Conservation (phyloP, 2,797 vertebrate species). For the Sternarchorhynchus goeldii region DNA sequence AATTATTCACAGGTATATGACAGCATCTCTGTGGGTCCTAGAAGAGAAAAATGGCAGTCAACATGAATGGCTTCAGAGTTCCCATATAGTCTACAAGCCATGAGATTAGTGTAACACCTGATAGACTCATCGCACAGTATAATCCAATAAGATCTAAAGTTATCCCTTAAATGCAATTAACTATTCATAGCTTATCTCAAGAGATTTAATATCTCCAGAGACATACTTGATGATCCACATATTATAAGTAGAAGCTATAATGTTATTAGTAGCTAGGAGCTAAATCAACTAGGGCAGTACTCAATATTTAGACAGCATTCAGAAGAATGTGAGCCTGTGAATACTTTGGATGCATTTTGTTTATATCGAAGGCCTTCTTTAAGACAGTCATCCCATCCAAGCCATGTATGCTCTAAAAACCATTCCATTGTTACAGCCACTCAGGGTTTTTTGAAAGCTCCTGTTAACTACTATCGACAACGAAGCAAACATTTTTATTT, state of each 20-base stretch:
- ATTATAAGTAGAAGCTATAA: not conserved
- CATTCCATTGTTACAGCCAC: not conserved
- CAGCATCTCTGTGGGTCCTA: not conserved
- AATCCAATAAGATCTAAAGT: slow-evolving; percentile 18
- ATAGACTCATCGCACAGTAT: not conserved
- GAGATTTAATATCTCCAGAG: slow-evolving; percentile 28
- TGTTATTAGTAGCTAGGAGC: not conserved
- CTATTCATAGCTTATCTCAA: slow-evolving; percentile 36
- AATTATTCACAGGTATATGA: not conserved
- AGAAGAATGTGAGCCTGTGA: not conserved
- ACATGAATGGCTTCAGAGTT: not conserved
- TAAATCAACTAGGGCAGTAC: slow-evolving; percentile 18
- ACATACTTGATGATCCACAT: slow-evolving; percentile 13
- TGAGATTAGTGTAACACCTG: not conserved
- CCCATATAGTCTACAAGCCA: not conserved
- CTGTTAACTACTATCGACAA: not conserved
- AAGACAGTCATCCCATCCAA: not conserved
- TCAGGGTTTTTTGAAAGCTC: not conserved
- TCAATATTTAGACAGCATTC: not conserved
- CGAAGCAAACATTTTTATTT: too few relatives aligned
- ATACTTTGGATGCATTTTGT: not conserved
- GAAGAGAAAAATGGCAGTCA: not conserved
- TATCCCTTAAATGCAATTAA: slow-evolving; percentile 35
- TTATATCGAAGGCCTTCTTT: not conserved
- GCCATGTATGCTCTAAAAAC: not conserved